Evolutionary conservation across 1,140 invertebrate species (phyloP), one percentile per base, ranked within the genome.

Genomic region (Drosophila oshimai): DNA sequence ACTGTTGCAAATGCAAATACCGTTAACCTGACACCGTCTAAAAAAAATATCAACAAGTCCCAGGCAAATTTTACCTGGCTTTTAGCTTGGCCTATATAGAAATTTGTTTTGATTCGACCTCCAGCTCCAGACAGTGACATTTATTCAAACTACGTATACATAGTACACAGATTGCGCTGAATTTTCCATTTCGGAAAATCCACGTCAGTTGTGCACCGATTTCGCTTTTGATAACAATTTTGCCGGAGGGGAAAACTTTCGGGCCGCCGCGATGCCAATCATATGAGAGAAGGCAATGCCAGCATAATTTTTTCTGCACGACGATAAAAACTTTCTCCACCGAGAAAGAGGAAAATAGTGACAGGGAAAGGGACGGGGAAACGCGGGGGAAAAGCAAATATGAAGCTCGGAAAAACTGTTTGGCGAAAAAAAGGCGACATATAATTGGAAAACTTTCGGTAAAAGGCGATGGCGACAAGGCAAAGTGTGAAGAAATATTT

Each of bases 401-500:
- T 46, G 55, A 55, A 67, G 60, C 13, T 24, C 20, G 53, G 53
- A 69, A 69, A 70, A 70, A 57, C 42, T 49, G 51, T 70, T 70
- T 57, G 64, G 45, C 10, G 31, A 24, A 60, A 71, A 55, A 73
- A 60, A 41, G 70, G 68, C 60, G 76, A 80, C 75, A 84, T 73
- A 84, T 87, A 87, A 86, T 87, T 86, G 77, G 75, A 86, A 86
- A 84, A 86, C 81, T 86, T 86, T 80, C 12, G 46, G 34, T 53
- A 60, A 80, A 80, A 65, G 61, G 70, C 41, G 41, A 53, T 54
- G 69, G 47, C 47, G 70, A 73, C 70, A 72, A 24, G 41, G 75
- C 33, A 75, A 80, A 86, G 81, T 87, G 81, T 76, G 75, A 86
- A 86, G 83, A 84, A 84, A 84, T 79, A 87, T 80, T 80, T 68